Evolutionary conservation across 2,113 vertebrate genomes (phyloP).

Genomic region (Holacanthus passer): DNA sequence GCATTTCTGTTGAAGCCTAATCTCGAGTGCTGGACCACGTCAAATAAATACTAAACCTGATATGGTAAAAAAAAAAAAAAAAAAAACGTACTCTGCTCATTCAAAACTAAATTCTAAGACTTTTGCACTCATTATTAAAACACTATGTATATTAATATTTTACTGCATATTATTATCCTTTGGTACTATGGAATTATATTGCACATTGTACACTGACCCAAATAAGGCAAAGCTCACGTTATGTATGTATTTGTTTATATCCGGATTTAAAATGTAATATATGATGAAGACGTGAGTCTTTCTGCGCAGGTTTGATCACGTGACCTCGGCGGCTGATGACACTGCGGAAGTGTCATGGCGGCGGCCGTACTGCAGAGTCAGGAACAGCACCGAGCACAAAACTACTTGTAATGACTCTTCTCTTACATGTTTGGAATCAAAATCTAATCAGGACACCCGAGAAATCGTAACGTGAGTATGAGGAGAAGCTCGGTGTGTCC

Average conservation of each 20-base stretch:
- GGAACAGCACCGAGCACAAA: not conserved
- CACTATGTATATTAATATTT: not conserved
- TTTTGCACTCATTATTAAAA: not conserved
- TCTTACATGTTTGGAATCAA: not conserved
- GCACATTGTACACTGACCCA: no score
- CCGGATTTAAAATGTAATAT: no score
- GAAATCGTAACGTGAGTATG: slow-evolving; percentile 49
- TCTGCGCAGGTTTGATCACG: slow-evolving; percentile 66
- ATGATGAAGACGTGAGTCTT: not conserved
- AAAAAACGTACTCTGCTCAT: no score
- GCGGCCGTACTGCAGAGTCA: slow-evolving; percentile 24
- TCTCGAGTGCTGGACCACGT: no score
- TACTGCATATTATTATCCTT: not conserved
- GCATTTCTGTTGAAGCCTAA: no score
- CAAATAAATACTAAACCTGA: no score
- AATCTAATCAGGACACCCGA: not conserved
- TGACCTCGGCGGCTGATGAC: slow-evolving; percentile 17
- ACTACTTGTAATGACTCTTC: slow-evolving; percentile 15
- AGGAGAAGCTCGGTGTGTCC: accelerated
- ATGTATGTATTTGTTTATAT: no score
- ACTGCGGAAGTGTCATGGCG: slow-evolving; percentile 72
- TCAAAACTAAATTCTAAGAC: not conserved
- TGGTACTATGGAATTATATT: not conserved
- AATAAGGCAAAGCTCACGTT: no score
- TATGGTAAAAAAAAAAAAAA: not conserved